Conservation (phyloP, 2,888 invertebrate genomes). For the Aphodius sticticus region DNA sequence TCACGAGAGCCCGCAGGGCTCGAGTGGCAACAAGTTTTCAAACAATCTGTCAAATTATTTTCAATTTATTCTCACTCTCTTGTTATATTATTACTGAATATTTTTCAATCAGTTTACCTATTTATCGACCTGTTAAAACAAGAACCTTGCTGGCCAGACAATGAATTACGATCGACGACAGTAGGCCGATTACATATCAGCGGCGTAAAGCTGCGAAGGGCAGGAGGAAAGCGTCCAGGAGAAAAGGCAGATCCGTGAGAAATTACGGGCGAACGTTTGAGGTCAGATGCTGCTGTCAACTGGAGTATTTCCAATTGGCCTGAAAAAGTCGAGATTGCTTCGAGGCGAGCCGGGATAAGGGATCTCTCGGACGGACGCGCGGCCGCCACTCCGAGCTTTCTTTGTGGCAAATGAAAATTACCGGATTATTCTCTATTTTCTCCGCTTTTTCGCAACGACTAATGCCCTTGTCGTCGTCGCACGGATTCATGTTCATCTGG, state of each 20-base stretch:
- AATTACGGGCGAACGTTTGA: slow-evolving; percentile 12
- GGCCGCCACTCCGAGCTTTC: not conserved
- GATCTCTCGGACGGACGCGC: not conserved
- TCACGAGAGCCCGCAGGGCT: too few species aligned
- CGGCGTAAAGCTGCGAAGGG: not conserved
- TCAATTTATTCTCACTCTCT: too few species aligned
- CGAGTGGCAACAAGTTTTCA: too few species aligned
- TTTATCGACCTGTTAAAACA: too few species aligned
- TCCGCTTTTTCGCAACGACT: slow-evolving; percentile 13
- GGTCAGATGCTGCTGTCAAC: slow-evolving; percentile 17
- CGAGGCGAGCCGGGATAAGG: slow-evolving; percentile 6
- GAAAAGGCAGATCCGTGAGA: slow-evolving; percentile 11
- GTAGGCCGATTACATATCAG: not conserved
- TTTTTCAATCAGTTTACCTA: too few species aligned
- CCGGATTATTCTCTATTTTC: slow-evolving; percentile 20
- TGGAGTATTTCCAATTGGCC: slow-evolving; percentile 22
- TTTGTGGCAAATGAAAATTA: slow-evolving; percentile 21
- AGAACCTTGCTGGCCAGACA: too few species aligned
- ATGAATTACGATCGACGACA: not conserved
- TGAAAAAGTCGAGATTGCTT: slow-evolving; percentile 23
- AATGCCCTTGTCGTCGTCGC: slow-evolving; percentile 20
- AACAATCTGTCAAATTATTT: too few species aligned
- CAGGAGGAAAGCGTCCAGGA: not conserved
- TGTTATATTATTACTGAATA: too few species aligned
- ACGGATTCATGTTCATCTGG: slow-evolving; percentile 13